A percentile compares a stretch with the other conserved stretches of the same genome.
Conservation (phyloP, 2,113 vertebrate genomes). For the Lontra canadensis region DNA sequence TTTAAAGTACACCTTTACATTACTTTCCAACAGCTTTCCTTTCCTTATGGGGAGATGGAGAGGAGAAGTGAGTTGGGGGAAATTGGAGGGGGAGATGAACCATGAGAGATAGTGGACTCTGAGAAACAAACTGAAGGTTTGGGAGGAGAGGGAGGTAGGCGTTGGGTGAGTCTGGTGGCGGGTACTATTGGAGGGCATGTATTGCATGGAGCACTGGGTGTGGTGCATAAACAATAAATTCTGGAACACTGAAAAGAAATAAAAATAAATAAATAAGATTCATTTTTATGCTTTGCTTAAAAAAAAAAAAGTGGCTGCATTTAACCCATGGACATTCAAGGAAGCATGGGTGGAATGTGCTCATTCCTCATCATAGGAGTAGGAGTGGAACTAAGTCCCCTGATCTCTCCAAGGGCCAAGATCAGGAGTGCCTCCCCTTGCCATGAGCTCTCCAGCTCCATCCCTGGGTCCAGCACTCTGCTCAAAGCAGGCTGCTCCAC, state of each 20-base stretch:
- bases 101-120: too few relatives aligned
- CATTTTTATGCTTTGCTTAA: too few relatives aligned
- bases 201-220: too few relatives aligned
- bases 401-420: neutral
- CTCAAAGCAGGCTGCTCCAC: neutral
- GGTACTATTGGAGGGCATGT: too few relatives aligned
- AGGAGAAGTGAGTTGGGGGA: too few relatives aligned
- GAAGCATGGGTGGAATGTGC: neutral
- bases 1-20: neutral
- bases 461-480: neutral
- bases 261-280: too few relatives aligned
- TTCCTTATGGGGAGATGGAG: neutral
- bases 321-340: neutral
- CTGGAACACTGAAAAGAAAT: too few relatives aligned
- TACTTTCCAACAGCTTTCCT: neutral
- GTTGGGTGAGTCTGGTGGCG: too few relatives aligned
- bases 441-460: neutral
- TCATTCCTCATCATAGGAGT: neutral
- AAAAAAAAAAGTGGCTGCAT: neutral
- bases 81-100: too few relatives aligned
- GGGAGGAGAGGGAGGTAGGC: too few relatives aligned
- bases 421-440: neutral
- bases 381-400: neutral
- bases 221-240: too few relatives aligned
- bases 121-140: too few relatives aligned